phyloP scores from a whole-genome alignment of 2,113 vertebrate species.

The Myiozetetes cayanensis region DNA sequence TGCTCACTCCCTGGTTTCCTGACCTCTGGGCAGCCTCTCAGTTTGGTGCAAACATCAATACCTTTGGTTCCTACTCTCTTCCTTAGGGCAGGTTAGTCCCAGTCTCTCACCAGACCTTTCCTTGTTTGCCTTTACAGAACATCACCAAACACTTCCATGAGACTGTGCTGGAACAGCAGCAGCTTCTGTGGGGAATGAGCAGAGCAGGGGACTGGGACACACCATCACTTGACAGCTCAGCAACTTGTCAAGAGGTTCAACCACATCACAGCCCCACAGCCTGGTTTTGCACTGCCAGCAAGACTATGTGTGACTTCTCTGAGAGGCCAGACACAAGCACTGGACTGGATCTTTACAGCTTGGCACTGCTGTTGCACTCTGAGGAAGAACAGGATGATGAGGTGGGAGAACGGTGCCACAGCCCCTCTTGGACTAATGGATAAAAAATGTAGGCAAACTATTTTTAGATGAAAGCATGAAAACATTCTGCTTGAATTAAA shows the following conservation, averaged over 20 bases:
- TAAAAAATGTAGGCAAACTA: slow-evolving; percentile 67
- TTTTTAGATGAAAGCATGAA: slow-evolving; percentile 70
- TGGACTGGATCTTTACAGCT: slow-evolving; percentile 56
- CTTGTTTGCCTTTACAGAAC: neutral
- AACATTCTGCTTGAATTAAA: slow-evolving; percentile 56
- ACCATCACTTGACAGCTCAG: neutral
- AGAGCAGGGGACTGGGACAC: neutral
- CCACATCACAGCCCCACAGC: neutral
- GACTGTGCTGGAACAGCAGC: neutral
- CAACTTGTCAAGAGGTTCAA: neutral
- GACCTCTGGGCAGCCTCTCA: neutral
- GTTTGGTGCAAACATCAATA: neutral
- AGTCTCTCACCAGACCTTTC: neutral
- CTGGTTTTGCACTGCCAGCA: slow-evolving; percentile 1
- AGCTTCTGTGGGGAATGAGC: neutral
- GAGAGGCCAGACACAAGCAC: slow-evolving; percentile 4
- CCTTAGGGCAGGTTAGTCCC: neutral
- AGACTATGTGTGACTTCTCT: neutral
- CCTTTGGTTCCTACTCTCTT: neutral
- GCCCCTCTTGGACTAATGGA: slow-evolving; percentile 50
- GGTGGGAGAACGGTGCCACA: slow-evolving; percentile 56
- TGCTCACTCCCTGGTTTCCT: neutral
- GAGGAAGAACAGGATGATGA: slow-evolving; percentile 57
- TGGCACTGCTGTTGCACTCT: slow-evolving; percentile 53
- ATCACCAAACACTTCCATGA: neutral